phyloP scores from a whole-genome alignment of 2,113 vertebrate genomes.

The Athene noctua region DNA sequence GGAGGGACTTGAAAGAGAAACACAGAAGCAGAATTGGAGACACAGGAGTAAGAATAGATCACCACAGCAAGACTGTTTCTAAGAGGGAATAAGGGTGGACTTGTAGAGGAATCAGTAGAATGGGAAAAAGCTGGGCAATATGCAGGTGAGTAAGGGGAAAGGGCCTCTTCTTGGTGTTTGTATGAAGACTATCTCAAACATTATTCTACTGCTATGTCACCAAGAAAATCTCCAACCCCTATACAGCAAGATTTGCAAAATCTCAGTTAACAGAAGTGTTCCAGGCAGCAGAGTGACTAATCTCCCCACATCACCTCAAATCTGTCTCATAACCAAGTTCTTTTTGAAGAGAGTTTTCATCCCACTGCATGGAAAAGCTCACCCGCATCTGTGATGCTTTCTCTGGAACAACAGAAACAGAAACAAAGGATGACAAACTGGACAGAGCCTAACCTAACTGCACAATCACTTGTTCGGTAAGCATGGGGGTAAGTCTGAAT shows the following conservation, averaged over 20 bases:
- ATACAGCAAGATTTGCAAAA: neutral
- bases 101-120: neutral
- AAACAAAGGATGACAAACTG: slow-evolving; percentile 1
- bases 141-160: neutral
- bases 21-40: neutral
- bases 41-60: neutral
- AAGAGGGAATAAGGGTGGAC: neutral
- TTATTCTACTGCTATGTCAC: neutral
- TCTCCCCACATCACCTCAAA: neutral
- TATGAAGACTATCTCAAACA: neutral
- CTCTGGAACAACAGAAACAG: neutral
- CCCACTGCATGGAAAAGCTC: neutral
- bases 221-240: neutral
- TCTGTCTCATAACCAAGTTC: slow-evolving; percentile 25
- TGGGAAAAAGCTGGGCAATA: neutral
- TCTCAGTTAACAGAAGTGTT: neutral
- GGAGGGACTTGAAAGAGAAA: neutral
- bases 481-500: neutral
- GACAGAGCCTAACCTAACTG: neutral
- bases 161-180: neutral
- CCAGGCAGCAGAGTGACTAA: slow-evolving; percentile 42
- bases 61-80: neutral
- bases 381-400: neutral
- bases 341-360: slow-evolving; percentile 18
- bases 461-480: neutral